Evolutionary conservation across 2,888 invertebrate genomes (phyloP).

Genomic region (Leistus spinibarbis): DNA sequence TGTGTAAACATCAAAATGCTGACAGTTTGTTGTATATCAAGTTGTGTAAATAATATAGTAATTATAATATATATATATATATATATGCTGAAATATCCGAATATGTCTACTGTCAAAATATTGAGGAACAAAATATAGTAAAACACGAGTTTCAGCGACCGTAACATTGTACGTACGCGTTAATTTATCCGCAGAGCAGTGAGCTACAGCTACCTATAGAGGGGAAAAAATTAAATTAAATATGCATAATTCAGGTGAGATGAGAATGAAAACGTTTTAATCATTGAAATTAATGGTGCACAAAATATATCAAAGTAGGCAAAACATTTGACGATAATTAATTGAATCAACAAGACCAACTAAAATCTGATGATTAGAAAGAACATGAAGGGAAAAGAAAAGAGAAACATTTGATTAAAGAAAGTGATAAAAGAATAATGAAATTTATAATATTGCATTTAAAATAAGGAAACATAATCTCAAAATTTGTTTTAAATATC

Average conservation of each 20-base stretch:
- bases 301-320: constrained; percentile 25
- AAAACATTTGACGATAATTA: constrained; percentile 31
- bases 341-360: constrained; percentile 24
- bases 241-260: constrained; percentile 26
- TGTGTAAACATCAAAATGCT: too few relatives aligned
- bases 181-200: not conserved
- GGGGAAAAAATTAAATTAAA: not conserved
- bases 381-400: not conserved
- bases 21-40: too few relatives aligned
- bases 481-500: too few relatives aligned
- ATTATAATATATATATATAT: too few relatives aligned
- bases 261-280: constrained; percentile 36
- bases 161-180: not conserved
- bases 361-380: too few relatives aligned
- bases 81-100: too few relatives aligned
- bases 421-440: not conserved
- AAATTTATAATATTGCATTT: constrained; percentile 1
- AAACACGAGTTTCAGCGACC: constrained; percentile 1
- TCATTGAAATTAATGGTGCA: constrained; percentile 35
- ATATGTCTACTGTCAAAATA: too few relatives aligned
- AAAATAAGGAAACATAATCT: too few relatives aligned
- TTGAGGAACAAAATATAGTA: too few relatives aligned
- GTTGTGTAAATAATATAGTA: too few relatives aligned
- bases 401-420: not conserved
- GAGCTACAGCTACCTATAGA: not conserved